A percentile compares a stretch with the other conserved stretches of the same genome.
These are phyloP conservation scores for Enteromius afrohamiltoni DNA, from an alignment of 2,797 vertebrate genomes.

Conservation along the genomic window DNA sequence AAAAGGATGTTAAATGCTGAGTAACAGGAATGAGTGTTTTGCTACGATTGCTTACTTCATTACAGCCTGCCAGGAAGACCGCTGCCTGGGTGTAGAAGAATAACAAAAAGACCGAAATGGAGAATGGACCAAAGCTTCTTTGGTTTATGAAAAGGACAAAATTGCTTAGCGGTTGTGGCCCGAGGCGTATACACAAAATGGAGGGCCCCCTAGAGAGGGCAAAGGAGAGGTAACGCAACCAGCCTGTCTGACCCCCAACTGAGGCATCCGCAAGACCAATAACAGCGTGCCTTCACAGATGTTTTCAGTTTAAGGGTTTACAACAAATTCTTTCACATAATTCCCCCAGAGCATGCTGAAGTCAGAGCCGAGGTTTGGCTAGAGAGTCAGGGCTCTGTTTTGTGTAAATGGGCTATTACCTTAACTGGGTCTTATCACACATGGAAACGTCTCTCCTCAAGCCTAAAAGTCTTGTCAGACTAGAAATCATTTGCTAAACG, in stretches of 20 bases:
- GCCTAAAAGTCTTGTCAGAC: neutral
- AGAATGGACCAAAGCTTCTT: slow-evolving; percentile 13
- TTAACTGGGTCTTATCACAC: slow-evolving; percentile 68
- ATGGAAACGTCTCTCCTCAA: neutral
- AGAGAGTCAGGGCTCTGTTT: slow-evolving; percentile 58
- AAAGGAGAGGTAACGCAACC: slow-evolving; percentile 43
- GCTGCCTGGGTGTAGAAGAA: slow-evolving; percentile 34
- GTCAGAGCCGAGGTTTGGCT: slow-evolving; percentile 64
- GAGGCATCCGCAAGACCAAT: slow-evolving; percentile 64
- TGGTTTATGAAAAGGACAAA: slow-evolving; percentile 47
- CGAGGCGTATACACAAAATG: slow-evolving; percentile 46
- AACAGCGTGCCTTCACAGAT: slow-evolving; percentile 70
- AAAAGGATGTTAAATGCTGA: slow-evolving; percentile 49
- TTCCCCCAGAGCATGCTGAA: slow-evolving; percentile 74
- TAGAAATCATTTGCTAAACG: neutral
- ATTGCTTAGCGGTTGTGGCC: slow-evolving; percentile 25
- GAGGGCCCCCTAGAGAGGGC: slow-evolving; percentile 49
- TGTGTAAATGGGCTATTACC: slow-evolving; percentile 57
- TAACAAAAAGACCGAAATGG: slow-evolving; percentile 33
- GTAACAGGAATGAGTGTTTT: slow-evolving; percentile 42
- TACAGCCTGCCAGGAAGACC: slow-evolving; percentile 46
- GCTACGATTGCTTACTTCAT: slow-evolving; percentile 38
- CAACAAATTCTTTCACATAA: slow-evolving; percentile 76
- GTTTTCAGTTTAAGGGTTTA: slow-evolving; percentile 80
- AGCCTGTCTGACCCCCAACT: slow-evolving; percentile 40